A percentile compares a stretch with the other conserved stretches of the same genome.
Evolutionary conservation across 2,888 invertebrate species (phyloP).

Genomic region (Drepanosiphum platanoidis): DNA sequence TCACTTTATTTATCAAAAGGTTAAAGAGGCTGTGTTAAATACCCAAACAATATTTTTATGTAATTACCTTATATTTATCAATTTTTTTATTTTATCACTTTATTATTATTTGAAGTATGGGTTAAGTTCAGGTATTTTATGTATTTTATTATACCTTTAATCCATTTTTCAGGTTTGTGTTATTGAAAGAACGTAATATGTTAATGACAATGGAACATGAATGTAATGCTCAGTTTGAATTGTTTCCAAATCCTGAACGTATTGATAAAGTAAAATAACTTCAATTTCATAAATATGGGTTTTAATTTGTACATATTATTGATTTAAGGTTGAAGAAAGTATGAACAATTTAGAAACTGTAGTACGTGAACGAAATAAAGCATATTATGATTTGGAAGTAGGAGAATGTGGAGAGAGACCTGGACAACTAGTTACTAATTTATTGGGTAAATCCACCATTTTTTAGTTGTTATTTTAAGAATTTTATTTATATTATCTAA

Average conservation of each 20-base stretch:
- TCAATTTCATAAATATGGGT: neutral
- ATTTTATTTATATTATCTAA: neutral
- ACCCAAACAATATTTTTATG: neutral
- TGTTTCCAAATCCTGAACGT: conserved; percentile 92
- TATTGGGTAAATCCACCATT: conserved; percentile 73
- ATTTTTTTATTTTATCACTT: neutral
- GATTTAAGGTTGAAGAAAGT: conserved; percentile 79
- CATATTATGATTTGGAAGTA: conserved; percentile 89
- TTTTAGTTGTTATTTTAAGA: no score
- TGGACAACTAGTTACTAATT: conserved; percentile 71
- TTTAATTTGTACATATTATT: conserved; percentile 13
- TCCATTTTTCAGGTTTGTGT: conserved; percentile 73
- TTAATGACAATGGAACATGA: conserved; percentile 93
- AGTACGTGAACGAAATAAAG: conserved; percentile 89
- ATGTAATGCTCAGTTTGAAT: conserved; percentile 73
- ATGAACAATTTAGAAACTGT: conserved; percentile 94
- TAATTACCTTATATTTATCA: neutral
- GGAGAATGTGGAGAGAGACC: conserved; percentile 86
- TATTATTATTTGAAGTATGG: neutral
- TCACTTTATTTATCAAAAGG: no score
- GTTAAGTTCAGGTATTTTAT: neutral
- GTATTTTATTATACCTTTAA: neutral
- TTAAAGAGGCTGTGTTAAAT: no score
- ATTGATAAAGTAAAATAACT: conserved; percentile 79
- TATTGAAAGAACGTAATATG: conserved; percentile 97